A percentile compares a stretch with the other conserved stretches of the same genome.
These are phyloP conservation scores for Venusia cambrica DNA, from an alignment of 2,888 invertebrate genomes.

Conservation along the genomic window DNA sequence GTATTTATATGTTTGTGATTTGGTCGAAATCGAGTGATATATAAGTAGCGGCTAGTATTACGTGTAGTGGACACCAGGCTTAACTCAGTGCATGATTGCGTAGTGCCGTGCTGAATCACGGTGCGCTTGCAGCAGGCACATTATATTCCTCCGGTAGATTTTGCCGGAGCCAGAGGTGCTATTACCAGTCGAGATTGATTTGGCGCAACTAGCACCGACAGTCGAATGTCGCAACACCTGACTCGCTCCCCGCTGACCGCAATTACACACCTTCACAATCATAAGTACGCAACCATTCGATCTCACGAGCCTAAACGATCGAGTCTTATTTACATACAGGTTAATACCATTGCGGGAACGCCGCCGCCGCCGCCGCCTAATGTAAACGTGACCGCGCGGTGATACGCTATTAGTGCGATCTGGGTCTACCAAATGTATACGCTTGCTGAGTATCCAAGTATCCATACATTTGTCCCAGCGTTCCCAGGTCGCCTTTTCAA, in stretches of 20 bases:
- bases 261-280: slow-evolving; percentile 46
- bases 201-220: slow-evolving; percentile 58
- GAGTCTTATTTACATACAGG: slow-evolving; percentile 33
- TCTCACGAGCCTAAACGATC: slow-evolving; percentile 41
- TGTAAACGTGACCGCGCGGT: slow-evolving; percentile 34
- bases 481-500: slow-evolving; percentile 50
- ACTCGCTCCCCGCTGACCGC: slow-evolving; percentile 55
- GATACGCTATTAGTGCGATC: slow-evolving; percentile 40
- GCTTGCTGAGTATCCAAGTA: slow-evolving; percentile 32
- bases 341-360: slow-evolving; percentile 24
- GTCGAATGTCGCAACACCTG: slow-evolving; percentile 47
- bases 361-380: slow-evolving; percentile 29
- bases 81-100: slow-evolving; percentile 21
- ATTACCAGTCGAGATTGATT: slow-evolving; percentile 65
- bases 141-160: slow-evolving; percentile 42
- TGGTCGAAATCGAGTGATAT: no score
- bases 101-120: slow-evolving; percentile 32
- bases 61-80: no score
- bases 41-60: no score
- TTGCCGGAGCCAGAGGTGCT: slow-evolving; percentile 46
- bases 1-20: no score
- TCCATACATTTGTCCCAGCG: slow-evolving; percentile 38
- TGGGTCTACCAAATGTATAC: slow-evolving; percentile 26
- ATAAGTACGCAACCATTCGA: slow-evolving; percentile 46
- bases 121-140: slow-evolving; percentile 35